A percentile compares a stretch with the other conserved stretches of the same genome.
These are phyloP conservation scores for Ptychoptera albimana DNA, from an alignment of 2,888 invertebrate genomes.

Conservation along the genomic window DNA sequence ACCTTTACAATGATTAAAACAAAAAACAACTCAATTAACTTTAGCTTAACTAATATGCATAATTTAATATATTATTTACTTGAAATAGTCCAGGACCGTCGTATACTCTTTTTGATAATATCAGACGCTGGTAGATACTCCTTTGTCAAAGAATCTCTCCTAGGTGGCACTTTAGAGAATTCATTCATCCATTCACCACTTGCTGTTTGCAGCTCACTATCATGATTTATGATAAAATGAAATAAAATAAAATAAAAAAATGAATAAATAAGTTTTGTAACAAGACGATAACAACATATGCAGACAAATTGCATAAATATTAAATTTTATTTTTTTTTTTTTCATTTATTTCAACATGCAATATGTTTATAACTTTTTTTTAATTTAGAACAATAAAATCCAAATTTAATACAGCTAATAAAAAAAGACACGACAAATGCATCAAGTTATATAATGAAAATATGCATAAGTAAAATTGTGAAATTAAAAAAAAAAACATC, in stretches of 20 bases:
- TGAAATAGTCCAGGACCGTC: constrained; percentile 56
- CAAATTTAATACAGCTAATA: too few species aligned
- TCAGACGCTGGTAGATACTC: constrained; percentile 39
- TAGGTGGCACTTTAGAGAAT: constrained; percentile 36
- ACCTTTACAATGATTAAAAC: constrained; percentile 22
- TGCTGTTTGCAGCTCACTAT: constrained; percentile 50
- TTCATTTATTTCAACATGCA: too few species aligned
- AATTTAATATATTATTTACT: constrained; percentile 31
- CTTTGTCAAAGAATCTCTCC: constrained; percentile 26
- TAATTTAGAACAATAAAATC: too few species aligned
- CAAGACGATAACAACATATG: background rate
- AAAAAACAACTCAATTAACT: constrained; percentile 1
- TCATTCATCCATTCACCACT: constrained; percentile 55
- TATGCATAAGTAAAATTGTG: too few species aligned
- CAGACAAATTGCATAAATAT: background rate
- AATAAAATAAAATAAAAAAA: constrained; percentile 4
- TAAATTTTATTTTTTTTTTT: too few species aligned
- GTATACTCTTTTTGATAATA: constrained; percentile 47
- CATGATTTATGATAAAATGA: constrained; percentile 24
- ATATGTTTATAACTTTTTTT: too few species aligned
- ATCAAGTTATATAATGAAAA: too few species aligned
- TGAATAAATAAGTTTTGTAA: background rate
- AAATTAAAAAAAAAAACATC: too few species aligned
- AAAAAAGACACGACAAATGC: too few species aligned
- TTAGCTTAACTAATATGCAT: background rate